Base-by-base conservation (phyloP, 2,888 invertebrate genomes). In the Choreutis nemorana region DNA sequence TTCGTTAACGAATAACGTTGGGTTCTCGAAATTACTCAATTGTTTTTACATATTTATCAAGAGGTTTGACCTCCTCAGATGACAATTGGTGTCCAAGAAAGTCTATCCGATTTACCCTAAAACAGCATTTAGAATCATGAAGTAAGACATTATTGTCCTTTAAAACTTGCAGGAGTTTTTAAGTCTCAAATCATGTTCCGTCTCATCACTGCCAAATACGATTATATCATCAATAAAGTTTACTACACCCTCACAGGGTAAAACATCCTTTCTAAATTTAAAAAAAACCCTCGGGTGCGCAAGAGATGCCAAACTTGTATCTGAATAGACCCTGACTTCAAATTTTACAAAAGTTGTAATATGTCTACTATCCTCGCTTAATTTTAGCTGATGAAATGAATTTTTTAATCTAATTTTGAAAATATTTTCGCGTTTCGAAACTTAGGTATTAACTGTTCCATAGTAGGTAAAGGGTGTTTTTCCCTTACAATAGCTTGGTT, bases 331-430 rank as follows among this genome's bases (percentile, higher is more conserved):
- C 22, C 8, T 22, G 9, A 11, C 11, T 30, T 3, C 20, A 13
- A 4, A 18, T 31, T n/a, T n/a, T n/a, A n/a, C n/a, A 10, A 22
- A 26, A 7, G 31, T 31, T 14, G 31, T 26, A 8, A 28, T 28
- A 11, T 28, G 7, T 7, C 32, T 11, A n/a, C 9, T 14, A 6
- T 28, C 16, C 16, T 6, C n/a, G 10, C 11, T 4, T 6, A 31
- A 8, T 2, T 31, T 24, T 10, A 31, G 2, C 11, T 28, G 28
- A 10, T 31, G 37, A 18, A 39, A 36, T 14, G 41, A 30, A 24
- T 40, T 16, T 26, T 40, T 36, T 0, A 41, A 15, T 41, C 41
- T 1, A 39, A 10, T 23, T 36, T 40, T 2, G 32, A 30, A 33
- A 44, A 41, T 5, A 29, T 5, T 23, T 30, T 36, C 2, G 41